Evolutionary conservation across 2,888 invertebrate species (phyloP), one percentile per base, ranked within the genome.

Genomic region (Apocheima hispidaria): DNA sequence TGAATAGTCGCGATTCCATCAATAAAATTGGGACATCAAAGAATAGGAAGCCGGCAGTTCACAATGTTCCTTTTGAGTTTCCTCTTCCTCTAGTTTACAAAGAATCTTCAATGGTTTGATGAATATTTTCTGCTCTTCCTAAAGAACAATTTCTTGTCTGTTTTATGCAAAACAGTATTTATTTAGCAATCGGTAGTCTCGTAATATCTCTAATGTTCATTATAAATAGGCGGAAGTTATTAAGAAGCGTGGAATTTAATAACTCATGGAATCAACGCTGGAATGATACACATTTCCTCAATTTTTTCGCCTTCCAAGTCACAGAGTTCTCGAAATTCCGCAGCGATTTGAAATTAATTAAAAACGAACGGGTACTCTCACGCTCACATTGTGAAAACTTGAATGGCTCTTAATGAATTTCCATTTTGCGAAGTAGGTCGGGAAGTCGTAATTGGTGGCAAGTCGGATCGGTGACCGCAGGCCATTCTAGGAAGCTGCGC

Each of bases 321-420:
- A 20, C 40, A 9, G 43, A 36, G 28, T 51, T 46, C 18, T 52
- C 51, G 44, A 58, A 52, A 57, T 65, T 60, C 59, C 23, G 16
- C 41, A 66, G 66, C 68, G 66, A 69, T 78, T 77, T 70, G 72
- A 73, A 78, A 82, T 83, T 87, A 88, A 88, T 88, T 88, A 87
- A 88, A 88, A 86, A 77, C 85, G 81, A 86, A 83, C 77, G 81
- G 75, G 67, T 60, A 53, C 84, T 87, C 87, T 87, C 87, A 88
- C 83, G 86, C 86, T 84, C 82, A 88, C 84, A 91, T 90, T 90
- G 88, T 90, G 84, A 86, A 85, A 83, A 81, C 72, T 82, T 91
- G 90, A 92, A 92, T 91, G 77, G 89, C 79, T 81, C 85, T 87
- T 90, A 92, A 92, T 90, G 90, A 92, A 90, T 88, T 86, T 79